These are phyloP conservation scores for Oophaga pumilio DNA, from an alignment of 2,113 vertebrate species.

Conservation along the genomic window DNA sequence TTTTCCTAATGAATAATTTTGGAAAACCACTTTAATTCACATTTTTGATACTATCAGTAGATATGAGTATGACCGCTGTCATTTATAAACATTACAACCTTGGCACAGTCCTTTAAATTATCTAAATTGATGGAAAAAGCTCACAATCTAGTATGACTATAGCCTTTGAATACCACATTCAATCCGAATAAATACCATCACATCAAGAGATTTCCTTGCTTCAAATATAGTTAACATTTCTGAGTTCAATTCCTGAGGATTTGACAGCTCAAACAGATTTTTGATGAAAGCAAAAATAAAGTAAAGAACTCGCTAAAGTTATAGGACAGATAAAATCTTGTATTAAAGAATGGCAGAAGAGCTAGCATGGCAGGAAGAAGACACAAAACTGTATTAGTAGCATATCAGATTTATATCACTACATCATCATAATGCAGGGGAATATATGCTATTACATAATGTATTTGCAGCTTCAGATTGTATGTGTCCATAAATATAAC, in stretches of 20 bases:
- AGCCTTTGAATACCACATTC: not conserved
- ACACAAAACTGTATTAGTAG: conserved; percentile 25
- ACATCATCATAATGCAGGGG: conserved; percentile 16
- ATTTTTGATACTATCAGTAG: no score
- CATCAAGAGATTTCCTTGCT: not conserved
- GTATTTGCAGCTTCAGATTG: not conserved
- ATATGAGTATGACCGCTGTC: no score
- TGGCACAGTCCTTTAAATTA: no score
- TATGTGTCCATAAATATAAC: not conserved
- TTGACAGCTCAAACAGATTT: conserved; percentile 35
- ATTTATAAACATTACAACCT: no score
- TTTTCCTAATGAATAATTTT: no score
- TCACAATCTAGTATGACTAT: not conserved
- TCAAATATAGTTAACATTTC: not conserved
- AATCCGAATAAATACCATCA: not conserved
- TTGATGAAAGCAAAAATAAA: conserved; percentile 31
- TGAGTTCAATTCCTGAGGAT: not conserved
- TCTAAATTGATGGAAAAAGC: no score
- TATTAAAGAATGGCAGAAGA: conserved; percentile 29
- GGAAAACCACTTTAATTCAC: no score
- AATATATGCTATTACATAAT: conserved; percentile 26
- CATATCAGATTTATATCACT: conserved; percentile 25
- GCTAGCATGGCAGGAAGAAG: conserved; percentile 33
- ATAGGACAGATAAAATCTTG: conserved; percentile 25
- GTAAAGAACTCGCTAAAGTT: conserved; percentile 12